Conservation (phyloP, 2,888 invertebrate species). For the Melangyna quadrimaculata region DNA sequence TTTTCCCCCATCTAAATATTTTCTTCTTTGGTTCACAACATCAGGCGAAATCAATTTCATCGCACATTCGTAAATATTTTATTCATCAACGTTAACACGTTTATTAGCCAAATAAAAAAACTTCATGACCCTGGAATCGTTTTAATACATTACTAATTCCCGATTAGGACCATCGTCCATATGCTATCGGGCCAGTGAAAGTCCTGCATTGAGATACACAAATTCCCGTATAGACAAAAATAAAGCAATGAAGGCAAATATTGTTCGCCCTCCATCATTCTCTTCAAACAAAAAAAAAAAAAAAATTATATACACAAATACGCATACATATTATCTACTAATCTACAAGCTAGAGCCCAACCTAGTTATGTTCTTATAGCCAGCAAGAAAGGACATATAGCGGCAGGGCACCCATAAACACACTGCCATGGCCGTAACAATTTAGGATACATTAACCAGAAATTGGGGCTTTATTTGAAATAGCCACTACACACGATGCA, state of each 20-base stretch:
- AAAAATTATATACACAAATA: neutral
- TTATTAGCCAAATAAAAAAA: slow-evolving; percentile 68
- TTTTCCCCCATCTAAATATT: neutral
- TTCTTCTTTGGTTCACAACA: neutral
- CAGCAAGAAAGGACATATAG: slow-evolving; percentile 11
- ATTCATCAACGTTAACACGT: slow-evolving; percentile 71
- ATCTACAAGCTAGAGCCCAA: neutral
- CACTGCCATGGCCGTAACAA: slow-evolving; percentile 65
- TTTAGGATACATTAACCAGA: slow-evolving; percentile 68
- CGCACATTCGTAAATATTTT: slow-evolving; percentile 68
- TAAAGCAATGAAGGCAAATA: slow-evolving; percentile 41
- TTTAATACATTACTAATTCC: slow-evolving; percentile 70
- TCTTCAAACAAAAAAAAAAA: slow-evolving; percentile 3
- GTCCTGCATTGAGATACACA: slow-evolving; percentile 24
- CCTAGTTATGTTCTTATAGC: slow-evolving; percentile 28
- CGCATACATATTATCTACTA: neutral
- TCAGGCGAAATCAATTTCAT: slow-evolving; percentile 64
- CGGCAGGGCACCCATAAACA: slow-evolving; percentile 38
- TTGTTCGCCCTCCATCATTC: slow-evolving; percentile 2
- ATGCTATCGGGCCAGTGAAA: slow-evolving; percentile 32
- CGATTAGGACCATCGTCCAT: slow-evolving; percentile 66
- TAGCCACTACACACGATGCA: slow-evolving; percentile 61
- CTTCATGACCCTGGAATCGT: slow-evolving; percentile 61
- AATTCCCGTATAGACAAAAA: slow-evolving; percentile 26
- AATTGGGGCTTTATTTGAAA: slow-evolving; percentile 69